A percentile compares a stretch with the other conserved stretches of the same genome.
Conservation (phyloP, 2,113 vertebrate species). For the Ptilonorhynchus violaceus region DNA sequence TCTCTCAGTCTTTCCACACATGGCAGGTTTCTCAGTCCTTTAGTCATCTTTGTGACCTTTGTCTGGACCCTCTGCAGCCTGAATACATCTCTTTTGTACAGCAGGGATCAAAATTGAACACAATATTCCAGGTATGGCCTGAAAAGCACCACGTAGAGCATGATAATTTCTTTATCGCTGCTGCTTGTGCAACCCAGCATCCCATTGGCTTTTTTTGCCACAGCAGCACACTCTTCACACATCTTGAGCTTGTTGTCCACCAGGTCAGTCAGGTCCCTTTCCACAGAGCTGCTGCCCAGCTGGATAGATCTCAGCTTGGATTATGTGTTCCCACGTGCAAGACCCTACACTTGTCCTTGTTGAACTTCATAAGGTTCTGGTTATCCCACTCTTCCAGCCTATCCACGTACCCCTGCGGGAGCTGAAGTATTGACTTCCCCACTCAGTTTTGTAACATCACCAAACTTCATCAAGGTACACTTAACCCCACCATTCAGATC, state of each 20-base stretch:
- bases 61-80: background rate
- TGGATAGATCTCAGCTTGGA: background rate
- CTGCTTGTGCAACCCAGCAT: background rate
- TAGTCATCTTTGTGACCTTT: background rate
- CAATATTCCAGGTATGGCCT: background rate
- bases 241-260: background rate
- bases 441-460: background rate
- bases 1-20: background rate
- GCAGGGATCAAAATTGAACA: background rate
- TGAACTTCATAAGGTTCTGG: background rate
- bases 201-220: background rate
- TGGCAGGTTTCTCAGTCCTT: background rate
- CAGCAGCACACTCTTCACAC: background rate
- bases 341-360: background rate
- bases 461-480: background rate
- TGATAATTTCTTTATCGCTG: background rate
- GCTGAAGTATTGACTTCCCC: background rate
- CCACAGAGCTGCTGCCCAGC: background rate
- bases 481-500: background rate
- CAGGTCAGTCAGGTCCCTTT: background rate
- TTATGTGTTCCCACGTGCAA: background rate
- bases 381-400: background rate
- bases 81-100: background rate
- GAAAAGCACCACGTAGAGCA: background rate
- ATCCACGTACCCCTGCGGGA: background rate